Conservation (phyloP, 2,113 vertebrate genomes). For the Ceratotherium simum region DNA sequence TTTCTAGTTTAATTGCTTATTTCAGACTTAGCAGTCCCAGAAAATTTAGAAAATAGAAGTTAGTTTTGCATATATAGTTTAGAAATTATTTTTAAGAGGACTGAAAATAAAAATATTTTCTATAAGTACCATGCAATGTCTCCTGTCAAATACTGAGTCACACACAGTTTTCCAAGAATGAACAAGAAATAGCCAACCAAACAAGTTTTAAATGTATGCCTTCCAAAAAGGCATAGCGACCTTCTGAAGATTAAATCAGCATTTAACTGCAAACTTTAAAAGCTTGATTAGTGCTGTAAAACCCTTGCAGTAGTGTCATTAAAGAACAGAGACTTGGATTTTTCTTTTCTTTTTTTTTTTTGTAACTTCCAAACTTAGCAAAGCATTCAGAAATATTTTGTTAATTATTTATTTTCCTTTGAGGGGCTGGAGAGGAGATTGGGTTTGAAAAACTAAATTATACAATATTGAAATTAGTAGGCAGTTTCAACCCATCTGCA, state of each 20-base stretch:
- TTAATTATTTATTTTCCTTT: constrained; percentile 68
- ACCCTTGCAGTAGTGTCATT: constrained; percentile 13
- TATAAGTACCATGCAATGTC: neutral
- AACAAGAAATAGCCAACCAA: constrained; percentile 56
- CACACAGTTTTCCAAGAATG: constrained; percentile 41
- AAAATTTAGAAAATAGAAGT: constrained; percentile 34
- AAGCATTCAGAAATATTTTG: constrained; percentile 55
- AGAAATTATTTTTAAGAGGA: constrained; percentile 56
- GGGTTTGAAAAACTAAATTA: constrained; percentile 71
- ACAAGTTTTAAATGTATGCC: constrained; percentile 70
- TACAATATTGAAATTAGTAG: constrained; percentile 74
- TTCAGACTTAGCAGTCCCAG: constrained; percentile 1
- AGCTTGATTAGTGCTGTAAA: constrained; percentile 58
- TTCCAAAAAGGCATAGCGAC: constrained; percentile 55
- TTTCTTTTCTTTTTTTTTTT: neutral
- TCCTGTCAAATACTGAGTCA: constrained; percentile 59
- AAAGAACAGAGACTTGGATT: constrained; percentile 51
- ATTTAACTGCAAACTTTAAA: constrained; percentile 66
- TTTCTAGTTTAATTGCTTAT: constrained; percentile 36
- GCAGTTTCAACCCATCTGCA: constrained; percentile 63
- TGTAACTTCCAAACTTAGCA: constrained; percentile 58
- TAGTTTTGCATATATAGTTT: constrained; percentile 22
- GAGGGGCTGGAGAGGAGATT: neutral
- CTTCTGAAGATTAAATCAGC: constrained; percentile 61
- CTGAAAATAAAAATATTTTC: constrained; percentile 59